Percentiles rank a stretch among this genome's conserved stretches.
Evolutionary conservation across 2,113 vertebrate genomes (phyloP).

Genomic region (Psettodes erumei): DNA sequence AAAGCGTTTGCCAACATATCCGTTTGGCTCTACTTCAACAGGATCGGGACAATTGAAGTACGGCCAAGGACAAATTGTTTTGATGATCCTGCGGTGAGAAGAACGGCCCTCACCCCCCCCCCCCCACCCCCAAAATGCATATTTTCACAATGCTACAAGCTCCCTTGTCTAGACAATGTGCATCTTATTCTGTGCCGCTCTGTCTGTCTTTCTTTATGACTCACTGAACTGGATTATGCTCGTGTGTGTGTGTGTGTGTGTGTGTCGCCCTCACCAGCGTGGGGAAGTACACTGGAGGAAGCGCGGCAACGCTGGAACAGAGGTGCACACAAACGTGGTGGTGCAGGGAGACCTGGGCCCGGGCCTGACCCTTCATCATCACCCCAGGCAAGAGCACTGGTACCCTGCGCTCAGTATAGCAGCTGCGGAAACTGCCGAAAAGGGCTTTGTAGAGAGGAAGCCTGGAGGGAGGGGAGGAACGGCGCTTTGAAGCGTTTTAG

Average conservation of each 20-base stretch:
- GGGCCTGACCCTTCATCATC: slow-evolving; percentile 83
- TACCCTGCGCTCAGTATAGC: slow-evolving; percentile 85
- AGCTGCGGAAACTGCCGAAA: slow-evolving; percentile 86
- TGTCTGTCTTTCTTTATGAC: background rate
- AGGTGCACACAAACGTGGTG: slow-evolving; percentile 90
- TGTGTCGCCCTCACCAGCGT: slow-evolving; percentile 85
- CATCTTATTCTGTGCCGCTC: no score
- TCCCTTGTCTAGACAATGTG: no score
- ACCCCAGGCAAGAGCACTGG: slow-evolving; percentile 86
- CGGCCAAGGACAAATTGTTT: background rate
- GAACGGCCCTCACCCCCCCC: no score
- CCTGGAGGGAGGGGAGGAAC: slow-evolving; percentile 71
- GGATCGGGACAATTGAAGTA: no score
- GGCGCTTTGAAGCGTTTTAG: background rate
- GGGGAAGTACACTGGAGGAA: slow-evolving; percentile 83
- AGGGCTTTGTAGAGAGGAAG: slow-evolving; percentile 86
- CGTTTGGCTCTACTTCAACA: no score
- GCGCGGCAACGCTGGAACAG: slow-evolving; percentile 87
- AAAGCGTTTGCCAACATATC: no score
- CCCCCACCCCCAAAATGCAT: no score
- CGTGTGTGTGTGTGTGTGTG: background rate
- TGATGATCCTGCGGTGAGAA: no score
- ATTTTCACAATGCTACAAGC: no score
- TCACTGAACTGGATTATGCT: background rate
- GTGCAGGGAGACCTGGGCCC: slow-evolving; percentile 86